Percentiles rank a stretch among this genome's conserved stretches.
Evolutionary conservation across 2,888 invertebrate species (phyloP).

Genomic region (Papilio elwesi): DNA sequence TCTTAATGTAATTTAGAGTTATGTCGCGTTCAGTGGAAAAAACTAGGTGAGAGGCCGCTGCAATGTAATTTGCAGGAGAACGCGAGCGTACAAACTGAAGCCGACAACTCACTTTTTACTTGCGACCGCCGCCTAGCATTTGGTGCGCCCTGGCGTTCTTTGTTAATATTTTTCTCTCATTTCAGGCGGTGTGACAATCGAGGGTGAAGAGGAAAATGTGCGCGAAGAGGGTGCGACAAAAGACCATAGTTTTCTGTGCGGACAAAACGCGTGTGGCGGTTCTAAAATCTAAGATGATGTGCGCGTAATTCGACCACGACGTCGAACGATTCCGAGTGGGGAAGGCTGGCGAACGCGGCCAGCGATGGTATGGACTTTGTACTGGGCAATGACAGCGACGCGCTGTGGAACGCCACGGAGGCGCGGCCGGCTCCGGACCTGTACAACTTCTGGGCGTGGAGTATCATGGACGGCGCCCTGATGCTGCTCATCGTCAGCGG

Average conservation of each 20-base stretch:
- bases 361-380: constrained; percentile 82
- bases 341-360: constrained; percentile 77
- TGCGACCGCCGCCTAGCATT: constrained; percentile 52
- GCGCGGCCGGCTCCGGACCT: constrained; percentile 61
- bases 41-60: constrained; percentile 47
- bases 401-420: constrained; percentile 68
- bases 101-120: constrained; percentile 39
- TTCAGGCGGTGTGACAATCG: constrained; percentile 55
- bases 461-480: constrained; percentile 86
- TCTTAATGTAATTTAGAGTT: constrained; percentile 66
- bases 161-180: constrained; percentile 47
- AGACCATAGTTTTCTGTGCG: constrained; percentile 55
- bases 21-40: constrained; percentile 52
- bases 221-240: constrained; percentile 55
- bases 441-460: constrained; percentile 85
- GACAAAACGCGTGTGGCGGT: constrained; percentile 61
- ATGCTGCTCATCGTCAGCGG: constrained; percentile 88
- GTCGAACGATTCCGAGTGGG: constrained; percentile 74
- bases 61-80: constrained; percentile 60
- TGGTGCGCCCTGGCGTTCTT: neutral
- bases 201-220: constrained; percentile 57
- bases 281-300: constrained; percentile 69
- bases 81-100: constrained; percentile 61
- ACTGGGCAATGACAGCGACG: constrained; percentile 71
- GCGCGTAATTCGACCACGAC: constrained; percentile 73